Conservation (phyloP, 1,140 invertebrate genomes). For the Drosophila chauvacae region DNA sequence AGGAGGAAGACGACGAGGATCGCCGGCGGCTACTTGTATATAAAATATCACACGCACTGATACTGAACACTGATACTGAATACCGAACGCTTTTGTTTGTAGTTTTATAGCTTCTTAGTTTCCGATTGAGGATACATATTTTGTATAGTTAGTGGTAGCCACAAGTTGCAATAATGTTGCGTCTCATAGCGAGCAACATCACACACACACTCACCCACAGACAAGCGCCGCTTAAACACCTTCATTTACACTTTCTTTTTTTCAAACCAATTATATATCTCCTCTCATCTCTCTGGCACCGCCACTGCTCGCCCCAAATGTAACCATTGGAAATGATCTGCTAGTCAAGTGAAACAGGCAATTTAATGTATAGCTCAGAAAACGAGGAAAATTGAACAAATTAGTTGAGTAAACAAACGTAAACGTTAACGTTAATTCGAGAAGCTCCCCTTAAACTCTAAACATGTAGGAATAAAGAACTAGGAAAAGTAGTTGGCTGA, state of each 20-base stretch:
- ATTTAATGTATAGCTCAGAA: slow-evolving; percentile 69
- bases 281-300: slow-evolving; percentile 26
- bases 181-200: slow-evolving; percentile 76
- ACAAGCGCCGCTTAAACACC: slow-evolving; percentile 28
- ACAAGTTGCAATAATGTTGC: slow-evolving; percentile 81
- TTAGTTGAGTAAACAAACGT: slow-evolving; percentile 27
- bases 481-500: slow-evolving; percentile 36
- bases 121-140: slow-evolving; percentile 66
- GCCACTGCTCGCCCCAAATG: slow-evolving; percentile 25
- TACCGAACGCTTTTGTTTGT: slow-evolving; percentile 61
- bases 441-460: slow-evolving; percentile 38
- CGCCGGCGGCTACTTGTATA: slow-evolving; percentile 27
- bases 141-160: slow-evolving; percentile 79
- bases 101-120: slow-evolving; percentile 48
- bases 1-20: not conserved
- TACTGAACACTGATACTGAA: slow-evolving; percentile 25
- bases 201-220: slow-evolving; percentile 44
- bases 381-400: slow-evolving; percentile 54
- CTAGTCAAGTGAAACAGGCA: slow-evolving; percentile 78
- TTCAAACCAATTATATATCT: slow-evolving; percentile 9
- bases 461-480: slow-evolving; percentile 22
- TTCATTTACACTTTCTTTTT: slow-evolving; percentile 18
- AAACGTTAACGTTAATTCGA: slow-evolving; percentile 23
- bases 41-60: slow-evolving; percentile 47
- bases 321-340: slow-evolving; percentile 64